Evolutionary conservation across 1,140 invertebrate species (phyloP), one percentile per base, ranked within the genome.

Genomic region (Drosophila pectinifera): DNA sequence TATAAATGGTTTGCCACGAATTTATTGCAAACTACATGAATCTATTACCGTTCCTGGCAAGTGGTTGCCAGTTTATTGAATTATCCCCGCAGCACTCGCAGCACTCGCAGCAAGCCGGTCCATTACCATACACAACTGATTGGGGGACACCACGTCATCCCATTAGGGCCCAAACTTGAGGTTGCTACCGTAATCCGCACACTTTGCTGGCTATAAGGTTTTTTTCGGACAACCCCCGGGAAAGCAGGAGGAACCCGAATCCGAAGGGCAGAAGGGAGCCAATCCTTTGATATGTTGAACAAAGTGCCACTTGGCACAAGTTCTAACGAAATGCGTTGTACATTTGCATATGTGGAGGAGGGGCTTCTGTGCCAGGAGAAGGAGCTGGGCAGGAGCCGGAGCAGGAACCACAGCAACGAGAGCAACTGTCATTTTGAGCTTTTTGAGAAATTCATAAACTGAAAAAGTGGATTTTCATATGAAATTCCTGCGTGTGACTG

Each of bases 371-470:
- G 16, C 13, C 42, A 24, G 26, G 28, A 62, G 22, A 31, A 7
- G 59, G 14, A 42, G 20, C n/a, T 36, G 41, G n/a, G 4, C n/a
- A n/a, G n/a, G n/a, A 58, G 41, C 14, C 6, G n/a, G 18, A 26
- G 20, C 11, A 31, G 39, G 41, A 58, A 54, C 55, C 55, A 31
- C 43, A 65, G 59, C 62, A 79, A 65, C 65, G 69, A 67, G 45
- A 77, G 55, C 45, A 73, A 84, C 83, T 89, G 84, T 86, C 84
- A 86, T 69, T 86, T 69, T 64, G 75, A 89, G 83, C 84, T 88
- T 88, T 86, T 89, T 88, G 84, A 89, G 83, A 88, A 88, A 88
- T 88, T 88, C 83, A 83, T 88, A 88, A 89, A 88, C 84, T 88
- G 83, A 88, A 88, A 86, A 89, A 88, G 83, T 88, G 83, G 83